phyloP scores from a whole-genome alignment of 2,797 vertebrate species.

The Merluccius polli region DNA sequence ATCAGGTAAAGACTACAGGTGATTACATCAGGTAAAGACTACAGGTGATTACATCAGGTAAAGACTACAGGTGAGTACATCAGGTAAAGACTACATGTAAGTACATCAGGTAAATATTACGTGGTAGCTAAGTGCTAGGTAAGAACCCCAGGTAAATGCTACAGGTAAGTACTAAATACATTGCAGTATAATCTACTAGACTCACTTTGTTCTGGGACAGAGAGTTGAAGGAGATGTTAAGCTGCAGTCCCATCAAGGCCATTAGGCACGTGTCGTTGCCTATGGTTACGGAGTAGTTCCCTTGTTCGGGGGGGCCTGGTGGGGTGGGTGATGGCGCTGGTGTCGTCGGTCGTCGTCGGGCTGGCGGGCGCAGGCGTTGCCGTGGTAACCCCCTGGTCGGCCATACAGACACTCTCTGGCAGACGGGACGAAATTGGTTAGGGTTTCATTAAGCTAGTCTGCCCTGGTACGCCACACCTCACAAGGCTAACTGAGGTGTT shows the following conservation, averaged over 20 bases:
- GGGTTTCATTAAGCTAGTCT: neutral
- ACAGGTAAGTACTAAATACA: neutral
- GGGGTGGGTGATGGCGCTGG: constrained; percentile 50
- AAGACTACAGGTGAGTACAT: neutral
- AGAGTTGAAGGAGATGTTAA: constrained; percentile 82
- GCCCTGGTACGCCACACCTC: neutral
- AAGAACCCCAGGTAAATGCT: neutral
- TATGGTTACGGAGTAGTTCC: constrained; percentile 72
- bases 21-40: too few species aligned
- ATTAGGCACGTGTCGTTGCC: constrained; percentile 63
- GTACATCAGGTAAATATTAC: neutral
- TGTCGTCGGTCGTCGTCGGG: constrained; percentile 24
- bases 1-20: too few species aligned
- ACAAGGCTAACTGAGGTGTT: too few species aligned
- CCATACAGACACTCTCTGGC: constrained; percentile 78
- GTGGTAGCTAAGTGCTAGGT: neutral
- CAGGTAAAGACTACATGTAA: neutral
- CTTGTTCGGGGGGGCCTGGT: constrained; percentile 58
- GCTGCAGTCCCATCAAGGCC: constrained; percentile 82
- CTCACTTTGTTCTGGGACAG: constrained; percentile 66
- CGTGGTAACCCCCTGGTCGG: constrained; percentile 63
- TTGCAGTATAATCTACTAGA: neutral
- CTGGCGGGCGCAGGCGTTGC: constrained; percentile 48
- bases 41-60: neutral
- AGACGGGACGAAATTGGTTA: neutral